These are phyloP conservation scores for Trichogramma pretiosum DNA, from an alignment of 1,140 invertebrate species.

Conservation along the genomic window DNA sequence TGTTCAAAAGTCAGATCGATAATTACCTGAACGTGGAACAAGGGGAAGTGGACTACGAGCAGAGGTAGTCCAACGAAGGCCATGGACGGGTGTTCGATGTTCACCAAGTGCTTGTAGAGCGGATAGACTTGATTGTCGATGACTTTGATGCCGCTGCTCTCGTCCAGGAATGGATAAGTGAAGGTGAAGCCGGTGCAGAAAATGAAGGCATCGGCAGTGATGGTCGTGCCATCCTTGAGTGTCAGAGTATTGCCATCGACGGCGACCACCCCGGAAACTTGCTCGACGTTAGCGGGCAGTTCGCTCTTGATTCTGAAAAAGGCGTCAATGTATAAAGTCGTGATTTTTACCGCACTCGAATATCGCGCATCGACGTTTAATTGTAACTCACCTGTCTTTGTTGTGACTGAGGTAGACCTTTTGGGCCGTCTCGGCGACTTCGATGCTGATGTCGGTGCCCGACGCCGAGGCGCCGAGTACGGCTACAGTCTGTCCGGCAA, in stretches of 20 bases:
- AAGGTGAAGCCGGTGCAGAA: slow-evolving; percentile 54
- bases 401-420: slow-evolving; percentile 43
- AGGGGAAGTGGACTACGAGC: slow-evolving; percentile 54
- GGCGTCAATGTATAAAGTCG: too few species aligned
- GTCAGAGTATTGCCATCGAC: slow-evolving; percentile 20
- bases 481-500: slow-evolving; percentile 49
- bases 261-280: slow-evolving; percentile 26
- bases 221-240: slow-evolving; percentile 21
- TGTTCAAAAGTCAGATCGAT: slow-evolving; percentile 1
- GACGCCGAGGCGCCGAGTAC: slow-evolving; percentile 60
- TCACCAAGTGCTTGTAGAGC: slow-evolving; percentile 67
- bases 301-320: not conserved
- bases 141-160: slow-evolving; percentile 49
- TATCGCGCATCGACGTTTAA: not conserved
- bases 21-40: slow-evolving; percentile 61
- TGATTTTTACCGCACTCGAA: too few species aligned
- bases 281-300: slow-evolving; percentile 25
- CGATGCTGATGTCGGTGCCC: slow-evolving; percentile 58
- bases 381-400: slow-evolving; percentile 22
- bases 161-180: slow-evolving; percentile 57
- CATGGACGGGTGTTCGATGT: slow-evolving; percentile 62
- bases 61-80: slow-evolving; percentile 57
- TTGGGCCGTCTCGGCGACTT: slow-evolving; percentile 44
- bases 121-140: slow-evolving; percentile 57
- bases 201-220: slow-evolving; percentile 24